Percentiles rank a stretch among this genome's conserved stretches.
phyloP scores from a whole-genome alignment of 2,113 vertebrate genomes.

The Callithrix jacchus region DNA sequence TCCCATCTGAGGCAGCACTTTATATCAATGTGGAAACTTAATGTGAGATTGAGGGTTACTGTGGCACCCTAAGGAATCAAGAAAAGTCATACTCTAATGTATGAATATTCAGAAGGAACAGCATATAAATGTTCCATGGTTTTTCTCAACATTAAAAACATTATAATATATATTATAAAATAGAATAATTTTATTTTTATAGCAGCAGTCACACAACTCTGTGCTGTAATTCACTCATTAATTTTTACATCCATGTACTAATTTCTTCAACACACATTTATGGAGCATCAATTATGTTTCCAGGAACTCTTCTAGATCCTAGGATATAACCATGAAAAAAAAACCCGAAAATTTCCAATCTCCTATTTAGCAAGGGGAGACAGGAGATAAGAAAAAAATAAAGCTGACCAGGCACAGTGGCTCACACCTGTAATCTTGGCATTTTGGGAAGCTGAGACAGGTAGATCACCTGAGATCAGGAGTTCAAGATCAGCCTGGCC shows the following conservation, averaged over 20 bases:
- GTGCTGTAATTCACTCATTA: not conserved
- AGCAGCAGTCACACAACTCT: not conserved
- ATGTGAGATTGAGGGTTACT: constrained; percentile 30
- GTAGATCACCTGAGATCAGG: no score
- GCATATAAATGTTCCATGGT: not conserved
- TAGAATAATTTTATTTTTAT: constrained; percentile 1
- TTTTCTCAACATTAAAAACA: not conserved
- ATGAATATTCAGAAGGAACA: constrained; percentile 47
- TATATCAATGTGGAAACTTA: constrained; percentile 36
- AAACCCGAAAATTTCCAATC: not conserved
- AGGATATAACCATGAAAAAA: not conserved
- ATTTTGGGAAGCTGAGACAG: no score
- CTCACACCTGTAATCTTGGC: no score
- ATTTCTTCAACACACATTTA: not conserved
- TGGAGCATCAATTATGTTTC: not conserved
- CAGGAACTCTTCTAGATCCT: not conserved
- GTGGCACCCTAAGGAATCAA: constrained; percentile 33
- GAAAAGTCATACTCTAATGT: constrained; percentile 2
- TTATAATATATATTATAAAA: not conserved
- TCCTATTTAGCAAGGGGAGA: not conserved
- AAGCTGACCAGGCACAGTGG: no score
- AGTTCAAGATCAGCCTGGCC: no score
- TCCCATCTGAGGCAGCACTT: constrained; percentile 42
- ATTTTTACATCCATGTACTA: not conserved
- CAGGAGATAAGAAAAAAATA: not conserved